phyloP scores from a whole-genome alignment of 1,140 invertebrate species.

The Ruditapes philippinarum region DNA sequence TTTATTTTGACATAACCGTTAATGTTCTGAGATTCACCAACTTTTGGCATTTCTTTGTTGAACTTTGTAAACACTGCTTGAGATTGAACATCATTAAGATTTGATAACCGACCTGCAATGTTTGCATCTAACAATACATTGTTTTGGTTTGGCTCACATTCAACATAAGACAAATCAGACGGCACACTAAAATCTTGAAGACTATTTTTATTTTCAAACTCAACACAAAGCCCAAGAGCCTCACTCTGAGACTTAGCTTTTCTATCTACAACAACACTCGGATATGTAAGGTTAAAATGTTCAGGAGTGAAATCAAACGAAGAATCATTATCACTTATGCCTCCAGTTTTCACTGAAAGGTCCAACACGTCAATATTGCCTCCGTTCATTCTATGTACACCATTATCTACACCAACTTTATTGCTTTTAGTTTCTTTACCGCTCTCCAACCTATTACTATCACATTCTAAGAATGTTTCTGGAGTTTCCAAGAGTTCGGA shows the following conservation, averaged over 20 bases:
- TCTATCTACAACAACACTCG: not conserved
- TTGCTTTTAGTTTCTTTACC: not conserved
- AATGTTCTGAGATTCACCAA: not conserved
- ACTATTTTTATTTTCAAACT: not conserved
- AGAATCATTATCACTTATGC: not conserved
- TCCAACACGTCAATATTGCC: not conserved
- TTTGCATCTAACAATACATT: not conserved
- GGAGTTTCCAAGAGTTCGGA: not conserved
- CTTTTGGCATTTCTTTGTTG: not conserved
- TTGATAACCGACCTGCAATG: not conserved
- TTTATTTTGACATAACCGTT: not conserved
- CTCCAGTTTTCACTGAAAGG: not conserved
- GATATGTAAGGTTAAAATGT: not conserved
- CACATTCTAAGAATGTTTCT: not conserved
- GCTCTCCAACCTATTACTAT: not conserved
- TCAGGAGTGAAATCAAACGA: not conserved
- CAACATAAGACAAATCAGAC: not conserved
- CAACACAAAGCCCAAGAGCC: not conserved
- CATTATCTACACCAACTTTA: not conserved
- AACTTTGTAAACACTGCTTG: not conserved
- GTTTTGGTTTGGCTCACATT: not conserved
- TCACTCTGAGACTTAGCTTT: not conserved
- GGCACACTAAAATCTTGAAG: not conserved
- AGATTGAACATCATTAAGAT: not conserved
- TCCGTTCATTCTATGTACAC: not conserved